These are phyloP conservation scores for Acrobasis suavella DNA, from an alignment of 2,888 invertebrate genomes.

Conservation along the genomic window DNA sequence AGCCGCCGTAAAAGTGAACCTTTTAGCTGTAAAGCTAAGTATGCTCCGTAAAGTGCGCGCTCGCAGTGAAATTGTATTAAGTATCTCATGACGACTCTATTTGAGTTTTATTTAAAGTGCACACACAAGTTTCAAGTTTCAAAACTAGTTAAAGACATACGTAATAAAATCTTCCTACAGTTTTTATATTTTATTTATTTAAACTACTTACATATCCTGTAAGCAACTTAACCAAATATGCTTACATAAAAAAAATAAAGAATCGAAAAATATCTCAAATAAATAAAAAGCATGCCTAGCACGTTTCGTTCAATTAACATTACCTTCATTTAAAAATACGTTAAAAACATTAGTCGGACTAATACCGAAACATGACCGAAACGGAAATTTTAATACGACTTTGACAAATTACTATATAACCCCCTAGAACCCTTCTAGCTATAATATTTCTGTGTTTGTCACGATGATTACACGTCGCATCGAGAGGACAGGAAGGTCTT, in stretches of 20 bases:
- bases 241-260: too few species aligned
- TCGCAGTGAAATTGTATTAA: neutral
- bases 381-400: slow-evolving; percentile 41
- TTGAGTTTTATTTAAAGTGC: neutral
- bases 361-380: slow-evolving; percentile 15
- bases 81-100: neutral
- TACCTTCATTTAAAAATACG: neutral
- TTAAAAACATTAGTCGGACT: neutral
- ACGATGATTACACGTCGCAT: slow-evolving; percentile 59
- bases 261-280: too few species aligned
- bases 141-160: too few species aligned
- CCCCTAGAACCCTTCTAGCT: slow-evolving; percentile 50
- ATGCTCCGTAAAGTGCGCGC: slow-evolving; percentile 2
- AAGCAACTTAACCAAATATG: too few species aligned
- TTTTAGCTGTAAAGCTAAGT: slow-evolving; percentile 17
- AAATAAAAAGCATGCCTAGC: too few species aligned
- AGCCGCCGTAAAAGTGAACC: slow-evolving; percentile 22
- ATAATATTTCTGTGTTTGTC: slow-evolving; percentile 54
- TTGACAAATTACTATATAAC: slow-evolving; percentile 54
- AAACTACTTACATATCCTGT: too few species aligned
- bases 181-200: too few species aligned
- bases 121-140: neutral
- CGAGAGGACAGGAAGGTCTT: slow-evolving; percentile 46
- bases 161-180: too few species aligned
- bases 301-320: too few species aligned